Conservation (phyloP, 1,140 invertebrate genomes). For the Camponotus floridanus region DNA sequence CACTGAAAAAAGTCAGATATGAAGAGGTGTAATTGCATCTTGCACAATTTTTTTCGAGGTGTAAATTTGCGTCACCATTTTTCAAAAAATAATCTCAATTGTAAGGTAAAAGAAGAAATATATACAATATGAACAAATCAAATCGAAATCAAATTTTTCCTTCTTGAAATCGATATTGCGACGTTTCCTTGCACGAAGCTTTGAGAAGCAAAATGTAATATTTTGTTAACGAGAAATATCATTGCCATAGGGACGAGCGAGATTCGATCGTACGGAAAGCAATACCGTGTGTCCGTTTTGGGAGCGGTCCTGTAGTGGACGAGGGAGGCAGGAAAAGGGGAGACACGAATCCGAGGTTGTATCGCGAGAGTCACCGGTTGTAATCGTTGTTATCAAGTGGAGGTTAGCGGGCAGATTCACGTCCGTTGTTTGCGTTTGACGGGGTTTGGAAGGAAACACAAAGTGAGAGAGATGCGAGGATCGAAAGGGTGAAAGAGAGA, state of each 20-base stretch:
- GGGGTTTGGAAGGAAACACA: conserved; percentile 59
- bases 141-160: conserved; percentile 42
- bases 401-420: conserved; percentile 50
- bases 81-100: neutral
- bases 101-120: neutral
- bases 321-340: neutral
- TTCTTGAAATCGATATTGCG: conserved; percentile 45
- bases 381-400: conserved; percentile 69
- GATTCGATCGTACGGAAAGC: conserved; percentile 52
- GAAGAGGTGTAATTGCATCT: conserved; percentile 1
- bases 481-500: neutral
- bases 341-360: conserved; percentile 32
- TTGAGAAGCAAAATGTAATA: conserved; percentile 39
- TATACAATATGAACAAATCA: conserved; percentile 10
- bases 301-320: conserved; percentile 2
- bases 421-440: conserved; percentile 59
- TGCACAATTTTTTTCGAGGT: neutral
- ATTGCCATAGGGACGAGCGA: conserved; percentile 9
- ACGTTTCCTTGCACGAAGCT: conserved; percentile 32
- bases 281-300: conserved; percentile 52
- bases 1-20: neutral
- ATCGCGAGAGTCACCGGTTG: conserved; percentile 56
- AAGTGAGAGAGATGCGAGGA: conserved; percentile 55
- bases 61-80: conserved; percentile 3
- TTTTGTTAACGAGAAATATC: conserved; percentile 60